These are phyloP conservation scores for Meta bourneti DNA, from an alignment of 2,888 invertebrate genomes.

Conservation along the genomic window DNA sequence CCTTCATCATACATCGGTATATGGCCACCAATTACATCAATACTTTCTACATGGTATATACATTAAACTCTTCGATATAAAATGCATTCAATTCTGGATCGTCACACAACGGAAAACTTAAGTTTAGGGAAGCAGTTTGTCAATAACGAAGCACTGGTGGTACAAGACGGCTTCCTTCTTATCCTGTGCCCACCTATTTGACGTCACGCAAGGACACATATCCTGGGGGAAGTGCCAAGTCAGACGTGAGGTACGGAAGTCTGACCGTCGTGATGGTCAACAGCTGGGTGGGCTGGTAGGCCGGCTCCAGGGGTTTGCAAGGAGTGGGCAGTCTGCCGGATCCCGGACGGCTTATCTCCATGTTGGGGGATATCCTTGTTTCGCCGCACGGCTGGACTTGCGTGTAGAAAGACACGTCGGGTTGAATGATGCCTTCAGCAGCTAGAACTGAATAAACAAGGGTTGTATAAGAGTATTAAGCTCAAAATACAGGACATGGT, in stretches of 20 bases:
- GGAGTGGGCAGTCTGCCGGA: slow-evolving; percentile 54
- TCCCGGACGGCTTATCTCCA: not conserved
- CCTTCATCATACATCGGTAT: too few species aligned
- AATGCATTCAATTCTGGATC: too few species aligned
- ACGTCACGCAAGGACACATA: slow-evolving; percentile 54
- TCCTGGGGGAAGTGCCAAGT: slow-evolving; percentile 68
- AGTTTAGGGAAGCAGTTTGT: too few species aligned
- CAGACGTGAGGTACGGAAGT: slow-evolving; percentile 40
- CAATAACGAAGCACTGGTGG: too few species aligned
- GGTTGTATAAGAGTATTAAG: not conserved
- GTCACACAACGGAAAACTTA: too few species aligned
- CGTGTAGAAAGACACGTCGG: slow-evolving; percentile 76
- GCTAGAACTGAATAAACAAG: slow-evolving; percentile 63
- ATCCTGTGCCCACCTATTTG: too few species aligned
- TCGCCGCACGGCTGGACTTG: slow-evolving; percentile 53
- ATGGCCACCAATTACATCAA: too few species aligned
- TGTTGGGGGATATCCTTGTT: not conserved
- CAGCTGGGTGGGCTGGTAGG: slow-evolving; percentile 73
- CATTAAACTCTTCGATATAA: too few species aligned
- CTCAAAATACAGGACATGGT: too few species aligned
- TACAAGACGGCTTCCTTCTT: too few species aligned
- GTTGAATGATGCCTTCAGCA: slow-evolving; percentile 76
- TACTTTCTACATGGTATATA: too few species aligned
- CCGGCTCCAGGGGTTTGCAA: slow-evolving; percentile 68
- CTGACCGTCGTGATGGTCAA: slow-evolving; percentile 68